phyloP scores from a whole-genome alignment of 2,113 vertebrate species.

The Xiphorhynchus elegans region DNA sequence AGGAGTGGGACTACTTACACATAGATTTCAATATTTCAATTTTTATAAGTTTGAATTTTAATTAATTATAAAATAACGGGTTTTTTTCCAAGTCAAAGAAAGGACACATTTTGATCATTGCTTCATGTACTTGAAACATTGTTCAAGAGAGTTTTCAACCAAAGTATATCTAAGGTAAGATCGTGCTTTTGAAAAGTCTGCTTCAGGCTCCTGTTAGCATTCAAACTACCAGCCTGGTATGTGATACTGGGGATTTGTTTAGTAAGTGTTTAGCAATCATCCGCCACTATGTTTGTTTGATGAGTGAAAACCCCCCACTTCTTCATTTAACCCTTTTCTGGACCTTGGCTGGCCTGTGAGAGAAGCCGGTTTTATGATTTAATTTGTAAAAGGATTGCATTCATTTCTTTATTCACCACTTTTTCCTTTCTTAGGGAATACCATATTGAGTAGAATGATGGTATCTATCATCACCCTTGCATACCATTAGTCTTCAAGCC shows the following conservation, averaged over 20 bases:
- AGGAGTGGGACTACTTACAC: not conserved
- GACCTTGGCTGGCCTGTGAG: not conserved
- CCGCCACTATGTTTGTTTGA: not conserved
- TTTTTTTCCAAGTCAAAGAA: not conserved
- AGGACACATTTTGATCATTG: not conserved
- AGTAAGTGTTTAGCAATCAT: not conserved
- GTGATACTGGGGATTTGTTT: not conserved
- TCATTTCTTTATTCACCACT: not conserved
- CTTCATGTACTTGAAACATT: not conserved
- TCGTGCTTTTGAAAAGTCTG: not conserved
- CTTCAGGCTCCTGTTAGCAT: not conserved
- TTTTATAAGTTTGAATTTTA: not conserved
- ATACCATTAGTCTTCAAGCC: constrained; percentile 43
- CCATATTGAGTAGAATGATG: not conserved
- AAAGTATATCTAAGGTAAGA: not conserved
- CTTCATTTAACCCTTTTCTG: not conserved
- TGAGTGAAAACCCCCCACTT: not conserved
- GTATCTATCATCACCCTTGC: constrained; percentile 14
- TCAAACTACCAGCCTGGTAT: not conserved
- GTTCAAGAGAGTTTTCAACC: not conserved
- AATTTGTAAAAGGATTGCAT: not conserved
- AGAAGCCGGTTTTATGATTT: not conserved
- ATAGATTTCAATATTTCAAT: not conserved
- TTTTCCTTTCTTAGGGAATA: not conserved
- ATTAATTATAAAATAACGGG: not conserved